Conservation (phyloP, 2,113 vertebrate genomes). For the Urocitellus parryii region DNA sequence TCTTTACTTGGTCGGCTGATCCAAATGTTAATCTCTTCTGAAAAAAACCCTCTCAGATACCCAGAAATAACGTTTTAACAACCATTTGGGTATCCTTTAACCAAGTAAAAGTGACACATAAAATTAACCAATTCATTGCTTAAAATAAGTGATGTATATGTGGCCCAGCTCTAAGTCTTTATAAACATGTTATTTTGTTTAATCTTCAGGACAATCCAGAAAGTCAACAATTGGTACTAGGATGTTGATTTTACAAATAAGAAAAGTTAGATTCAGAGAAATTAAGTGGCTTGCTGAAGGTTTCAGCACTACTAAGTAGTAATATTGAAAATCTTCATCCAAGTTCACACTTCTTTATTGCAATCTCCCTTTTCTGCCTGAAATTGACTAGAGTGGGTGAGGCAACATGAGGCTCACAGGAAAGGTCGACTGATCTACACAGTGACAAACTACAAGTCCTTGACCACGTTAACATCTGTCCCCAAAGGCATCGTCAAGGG, state of each 20-base stretch:
- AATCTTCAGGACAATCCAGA: background rate
- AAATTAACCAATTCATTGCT: background rate
- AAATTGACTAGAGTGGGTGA: background rate
- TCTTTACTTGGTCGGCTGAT: background rate
- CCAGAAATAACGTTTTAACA: background rate
- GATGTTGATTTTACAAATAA: conserved; percentile 51
- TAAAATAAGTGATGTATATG: background rate
- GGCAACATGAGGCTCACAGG: background rate
- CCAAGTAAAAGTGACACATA: too few species aligned
- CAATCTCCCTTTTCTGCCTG: background rate
- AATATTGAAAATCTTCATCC: background rate
- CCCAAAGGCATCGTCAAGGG: background rate
- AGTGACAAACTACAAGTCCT: conserved; percentile 55
- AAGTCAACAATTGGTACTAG: background rate
- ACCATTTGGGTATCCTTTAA: background rate
- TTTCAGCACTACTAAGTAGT: background rate
- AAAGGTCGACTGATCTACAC: background rate
- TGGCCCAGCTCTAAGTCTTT: background rate
- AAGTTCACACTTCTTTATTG: background rate
- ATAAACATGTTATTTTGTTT: background rate
- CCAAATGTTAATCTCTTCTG: background rate
- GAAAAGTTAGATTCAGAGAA: background rate
- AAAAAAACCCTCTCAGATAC: background rate
- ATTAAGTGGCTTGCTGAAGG: background rate
- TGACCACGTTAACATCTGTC: conserved; percentile 42